Evolutionary conservation across 2,113 vertebrate species (phyloP).

Genomic region (Cryptotis parvus): DNA sequence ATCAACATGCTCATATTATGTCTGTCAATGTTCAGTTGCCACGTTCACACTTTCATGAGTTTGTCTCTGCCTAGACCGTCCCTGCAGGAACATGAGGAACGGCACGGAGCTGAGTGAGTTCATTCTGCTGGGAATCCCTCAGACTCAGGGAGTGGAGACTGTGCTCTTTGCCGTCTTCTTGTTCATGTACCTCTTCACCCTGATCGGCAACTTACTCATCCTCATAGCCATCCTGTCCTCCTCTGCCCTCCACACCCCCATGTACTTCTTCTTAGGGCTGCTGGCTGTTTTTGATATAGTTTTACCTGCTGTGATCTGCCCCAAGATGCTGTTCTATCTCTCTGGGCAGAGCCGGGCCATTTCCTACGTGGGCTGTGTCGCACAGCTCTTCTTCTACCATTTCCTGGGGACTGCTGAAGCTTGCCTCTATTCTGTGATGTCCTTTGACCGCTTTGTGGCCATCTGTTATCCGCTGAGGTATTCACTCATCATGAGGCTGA

Average conservation of each 20-base stretch:
- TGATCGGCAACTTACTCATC: slow-evolving; percentile 69
- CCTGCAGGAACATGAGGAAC: slow-evolving; percentile 15
- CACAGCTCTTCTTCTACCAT: slow-evolving; percentile 75
- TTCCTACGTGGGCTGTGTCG: slow-evolving; percentile 53
- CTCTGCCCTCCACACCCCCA: slow-evolving; percentile 68
- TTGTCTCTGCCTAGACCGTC: neutral
- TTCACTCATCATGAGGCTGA: neutral
- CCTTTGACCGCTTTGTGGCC: neutral
- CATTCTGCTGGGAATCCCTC: slow-evolving; percentile 74
- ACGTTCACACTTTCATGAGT: neutral
- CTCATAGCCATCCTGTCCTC: slow-evolving; percentile 64
- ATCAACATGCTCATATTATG: neutral
- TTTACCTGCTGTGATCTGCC: slow-evolving; percentile 68
- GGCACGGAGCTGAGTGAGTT: slow-evolving; percentile 59
- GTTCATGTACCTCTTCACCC: slow-evolving; percentile 61
- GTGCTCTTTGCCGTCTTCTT: slow-evolving; percentile 66
- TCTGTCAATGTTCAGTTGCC: neutral
- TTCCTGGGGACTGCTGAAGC: slow-evolving; percentile 28
- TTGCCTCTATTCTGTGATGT: neutral
- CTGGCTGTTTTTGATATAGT: slow-evolving; percentile 73
- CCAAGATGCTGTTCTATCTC: slow-evolving; percentile 67
- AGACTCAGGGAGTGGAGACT: slow-evolving; percentile 52
- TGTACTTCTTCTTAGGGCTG: slow-evolving; percentile 76
- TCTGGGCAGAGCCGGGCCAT: slow-evolving; percentile 34
- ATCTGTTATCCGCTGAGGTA: neutral